Conservation (phyloP, 2,113 vertebrate genomes). For the Actinemys pallida region DNA sequence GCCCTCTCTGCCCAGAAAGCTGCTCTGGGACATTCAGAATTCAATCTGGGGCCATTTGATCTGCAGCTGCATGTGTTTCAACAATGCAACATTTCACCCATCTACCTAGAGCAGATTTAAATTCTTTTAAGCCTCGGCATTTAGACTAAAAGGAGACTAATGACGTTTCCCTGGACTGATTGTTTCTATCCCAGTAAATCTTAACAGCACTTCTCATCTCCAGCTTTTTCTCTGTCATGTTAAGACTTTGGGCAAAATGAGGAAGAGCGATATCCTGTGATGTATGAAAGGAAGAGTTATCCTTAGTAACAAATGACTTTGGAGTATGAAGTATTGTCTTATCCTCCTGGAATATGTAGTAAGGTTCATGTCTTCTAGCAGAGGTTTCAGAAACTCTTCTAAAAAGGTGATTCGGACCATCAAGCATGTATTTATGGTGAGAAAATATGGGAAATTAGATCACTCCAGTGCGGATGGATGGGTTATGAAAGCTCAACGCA, state of each 20-base stretch:
- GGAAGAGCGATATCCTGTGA: constrained; percentile 32
- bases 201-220: background rate
- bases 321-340: constrained; percentile 23
- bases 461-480: background rate
- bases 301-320: constrained; percentile 39
- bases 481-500: background rate
- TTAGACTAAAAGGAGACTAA: constrained; percentile 45
- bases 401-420: background rate
- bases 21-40: constrained; percentile 72
- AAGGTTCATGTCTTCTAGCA: constrained; percentile 27
- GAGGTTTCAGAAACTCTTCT: constrained; percentile 21
- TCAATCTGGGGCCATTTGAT: constrained; percentile 74
- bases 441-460: background rate
- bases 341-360: background rate
- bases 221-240: constrained; percentile 64
- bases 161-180: constrained; percentile 43
- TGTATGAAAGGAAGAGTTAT: background rate
- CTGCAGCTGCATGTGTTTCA: constrained; percentile 66
- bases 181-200: constrained; percentile 51
- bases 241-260: constrained; percentile 13
- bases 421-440: background rate
- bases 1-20: constrained; percentile 72
- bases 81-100: constrained; percentile 62
- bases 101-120: constrained; percentile 50
- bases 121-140: constrained; percentile 61